phyloP scores from a whole-genome alignment of 1,140 invertebrate species.

The Cydia pomonella region DNA sequence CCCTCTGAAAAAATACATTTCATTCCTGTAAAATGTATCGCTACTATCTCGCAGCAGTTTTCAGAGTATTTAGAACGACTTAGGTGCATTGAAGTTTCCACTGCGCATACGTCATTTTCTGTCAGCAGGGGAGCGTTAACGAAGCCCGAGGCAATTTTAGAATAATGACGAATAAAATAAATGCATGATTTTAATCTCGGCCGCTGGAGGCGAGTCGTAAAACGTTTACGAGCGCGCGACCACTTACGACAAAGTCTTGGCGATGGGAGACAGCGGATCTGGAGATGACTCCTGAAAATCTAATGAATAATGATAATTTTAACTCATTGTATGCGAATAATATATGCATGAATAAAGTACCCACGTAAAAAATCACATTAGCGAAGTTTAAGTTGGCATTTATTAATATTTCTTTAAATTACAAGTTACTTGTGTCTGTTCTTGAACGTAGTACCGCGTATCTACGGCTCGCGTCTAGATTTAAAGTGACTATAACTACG shows the following conservation, averaged over 20 bases:
- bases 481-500: no score
- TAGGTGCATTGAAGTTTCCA: background rate
- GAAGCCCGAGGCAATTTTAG: slow-evolving; percentile 47
- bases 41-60: slow-evolving; percentile 17
- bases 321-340: no score
- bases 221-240: slow-evolving; percentile 64
- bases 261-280: slow-evolving; percentile 21
- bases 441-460: no score
- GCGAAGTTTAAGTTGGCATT: no score
- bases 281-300: background rate
- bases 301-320: background rate
- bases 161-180: slow-evolving; percentile 74
- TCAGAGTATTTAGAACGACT: background rate
- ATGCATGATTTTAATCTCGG: slow-evolving; percentile 72
- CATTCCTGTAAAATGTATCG: slow-evolving; percentile 15
- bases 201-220: slow-evolving; percentile 61
- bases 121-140: slow-evolving; percentile 5
- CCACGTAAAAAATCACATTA: no score
- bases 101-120: background rate
- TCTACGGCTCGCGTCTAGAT: no score
- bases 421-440: no score
- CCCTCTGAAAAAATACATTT: slow-evolving; percentile 19
- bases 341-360: no score
- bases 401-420: no score
- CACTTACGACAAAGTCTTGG: slow-evolving; percentile 43